Base-by-base conservation (phyloP, 2,888 invertebrate genomes). In the Leptopilina drosophilae region DNA sequence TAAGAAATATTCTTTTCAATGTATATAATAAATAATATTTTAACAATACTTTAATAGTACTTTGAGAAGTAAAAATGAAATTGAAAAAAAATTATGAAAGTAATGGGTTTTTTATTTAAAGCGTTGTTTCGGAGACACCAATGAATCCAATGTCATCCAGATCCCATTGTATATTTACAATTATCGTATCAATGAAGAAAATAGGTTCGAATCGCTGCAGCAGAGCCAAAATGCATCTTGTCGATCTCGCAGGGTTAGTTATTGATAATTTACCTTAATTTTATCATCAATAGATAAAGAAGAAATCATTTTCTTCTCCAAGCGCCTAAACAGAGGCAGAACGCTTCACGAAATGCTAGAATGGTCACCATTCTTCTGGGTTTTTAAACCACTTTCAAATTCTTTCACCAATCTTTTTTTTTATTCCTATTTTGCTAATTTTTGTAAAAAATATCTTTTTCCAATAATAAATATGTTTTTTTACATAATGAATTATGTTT, bases 111-210 rank as follows among this genome's bases (percentile, higher is more conserved):
- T 42, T 66, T 56, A 12, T 67, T 86, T 87, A 65, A 82, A 93
- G 93, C 80, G 92, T 92, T 1, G 92, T 92, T 42, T 92, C 93
- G 1, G 93, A 93, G 83, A 94, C 94, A 0, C 93, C 93, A n/a
- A 92, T 93, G 92, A 94, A 94, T 86, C 92, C 92, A 65, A 91
- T 90, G 79, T 94, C 93, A 0, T 93, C 93, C 5, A 91, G 94
- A 85, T 93, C 93, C 0, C 94, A 94, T 83, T 93, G 93, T 83
- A 92, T 94, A 81, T 93, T 94, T 85, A 94, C 93, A n/a, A 91
- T 93, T 66, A 91, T 93, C 78, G 84, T 94, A 4, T 90, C 91
- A 5, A 88, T 90, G 42, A 91, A 90, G 75, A 89, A 89, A 79
- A 85, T 89, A 11, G 87, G 87, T 7, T 87, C 89, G 15, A 88